Evolutionary conservation across 1,140 invertebrate species (phyloP), one percentile per base, ranked within the genome.

Genomic region (Dryas iulia): DNA sequence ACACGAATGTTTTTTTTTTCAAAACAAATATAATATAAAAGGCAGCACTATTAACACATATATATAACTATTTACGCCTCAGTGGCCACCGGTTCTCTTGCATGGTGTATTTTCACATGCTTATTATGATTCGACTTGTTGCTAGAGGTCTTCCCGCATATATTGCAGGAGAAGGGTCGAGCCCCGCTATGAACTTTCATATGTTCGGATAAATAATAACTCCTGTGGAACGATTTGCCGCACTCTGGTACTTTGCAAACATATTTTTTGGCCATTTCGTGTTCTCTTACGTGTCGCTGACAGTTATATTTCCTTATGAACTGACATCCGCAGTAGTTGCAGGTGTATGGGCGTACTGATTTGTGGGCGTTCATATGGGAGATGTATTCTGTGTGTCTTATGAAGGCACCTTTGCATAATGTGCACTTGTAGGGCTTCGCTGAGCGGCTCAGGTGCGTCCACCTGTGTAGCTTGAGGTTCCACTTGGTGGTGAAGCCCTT

Each of bases 231-330:
- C 52, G 94, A 94, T 86, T 98, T 96, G 58, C 95, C 95, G 89
- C 98, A 99, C 72, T 92, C 91, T 4, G 90, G 87, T 63, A 96
- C 95, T 74, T 96, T 95, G 90, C 98, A 99, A 69, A 95, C 96
- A 81, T 96, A 97, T 56, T 95, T 95, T 92, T 98, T 98, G 63
- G 95, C 96, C 61, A 95, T 96, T 66, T 97, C 96, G 89, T 99
- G 98, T 81, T 98, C 97, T 35, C 96, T 94, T 4, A 97, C 96
- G 86, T 98, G 98, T 47, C 97, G 94, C 81, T 97, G 94, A 79
- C 98, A 96, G 84, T 98, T 98, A 84, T 97, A 98, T 82, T 98
- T 98, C 21, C 97, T 94, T 60, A 97, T 98, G 86, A 99, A 99
- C 81, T 97, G 96, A 54, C 97, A 97, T 25, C 97, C 98, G 86